Percentiles rank a stretch among this genome's conserved stretches.
phyloP scores from a whole-genome alignment of 2,888 invertebrate genomes.

The Drosophila incognita region DNA sequence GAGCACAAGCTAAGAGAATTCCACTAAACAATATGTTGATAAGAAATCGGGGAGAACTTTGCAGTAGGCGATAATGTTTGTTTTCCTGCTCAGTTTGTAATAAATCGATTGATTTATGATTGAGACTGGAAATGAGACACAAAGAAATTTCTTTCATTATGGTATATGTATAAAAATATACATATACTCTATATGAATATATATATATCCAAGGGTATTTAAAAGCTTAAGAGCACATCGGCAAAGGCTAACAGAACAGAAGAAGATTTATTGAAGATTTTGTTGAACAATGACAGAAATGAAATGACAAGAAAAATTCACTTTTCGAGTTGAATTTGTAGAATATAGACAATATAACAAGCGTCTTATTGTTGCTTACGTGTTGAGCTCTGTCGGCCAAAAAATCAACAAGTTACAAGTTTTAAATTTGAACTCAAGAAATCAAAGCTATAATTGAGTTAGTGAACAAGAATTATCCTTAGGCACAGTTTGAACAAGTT shows the following conservation, averaged over 20 bases:
- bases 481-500: background rate
- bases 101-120: conserved; percentile 11
- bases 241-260: background rate
- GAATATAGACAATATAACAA: background rate
- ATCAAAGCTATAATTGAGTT: background rate
- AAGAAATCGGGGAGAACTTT: conserved; percentile 9
- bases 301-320: background rate
- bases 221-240: background rate
- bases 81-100: conserved; percentile 5
- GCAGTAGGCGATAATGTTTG: conserved; percentile 5
- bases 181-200: background rate
- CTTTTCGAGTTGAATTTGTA: background rate
- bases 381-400: background rate
- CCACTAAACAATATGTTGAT: conserved; percentile 13
- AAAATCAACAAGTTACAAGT: background rate
- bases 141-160: background rate
- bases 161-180: background rate
- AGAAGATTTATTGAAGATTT: background rate
- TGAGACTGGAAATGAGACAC: background rate
- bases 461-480: background rate
- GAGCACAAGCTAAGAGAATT: conserved; percentile 21
- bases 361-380: background rate
- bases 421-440: background rate
- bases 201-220: background rate
- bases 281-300: background rate